These are phyloP conservation scores for Tangara arthus DNA, from an alignment of 2,797 vertebrate species.

Conservation along the genomic window DNA sequence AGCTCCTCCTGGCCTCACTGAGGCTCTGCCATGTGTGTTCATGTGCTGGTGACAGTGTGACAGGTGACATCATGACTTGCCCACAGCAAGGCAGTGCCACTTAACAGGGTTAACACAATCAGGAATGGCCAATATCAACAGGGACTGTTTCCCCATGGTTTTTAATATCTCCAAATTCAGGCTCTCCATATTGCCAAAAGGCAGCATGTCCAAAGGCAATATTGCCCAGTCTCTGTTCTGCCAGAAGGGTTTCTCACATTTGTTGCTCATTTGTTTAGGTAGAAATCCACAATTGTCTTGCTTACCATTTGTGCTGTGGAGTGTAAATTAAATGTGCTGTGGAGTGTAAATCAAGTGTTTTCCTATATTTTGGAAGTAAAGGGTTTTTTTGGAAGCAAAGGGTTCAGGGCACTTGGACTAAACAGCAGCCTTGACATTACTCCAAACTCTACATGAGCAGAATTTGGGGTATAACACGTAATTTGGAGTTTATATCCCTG, in stretches of 20 bases:
- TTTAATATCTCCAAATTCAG: background rate
- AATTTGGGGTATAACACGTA: fast-evolving
- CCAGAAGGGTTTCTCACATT: background rate
- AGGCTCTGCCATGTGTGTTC: background rate
- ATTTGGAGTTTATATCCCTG: background rate
- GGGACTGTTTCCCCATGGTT: background rate
- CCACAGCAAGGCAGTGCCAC: background rate
- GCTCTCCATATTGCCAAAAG: background rate
- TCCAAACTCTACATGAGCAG: background rate
- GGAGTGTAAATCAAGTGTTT: background rate
- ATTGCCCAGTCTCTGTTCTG: background rate
- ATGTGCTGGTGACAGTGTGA: background rate
- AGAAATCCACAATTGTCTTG: background rate
- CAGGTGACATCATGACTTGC: background rate
- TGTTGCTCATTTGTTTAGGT: background rate
- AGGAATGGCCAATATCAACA: background rate
- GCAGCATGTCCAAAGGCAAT: background rate
- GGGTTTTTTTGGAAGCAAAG: background rate
- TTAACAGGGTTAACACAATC: background rate
- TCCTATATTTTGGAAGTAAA: background rate
- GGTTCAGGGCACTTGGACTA: background rate
- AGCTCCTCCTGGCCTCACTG: background rate
- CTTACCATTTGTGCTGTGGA: background rate
- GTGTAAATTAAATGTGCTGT: background rate
- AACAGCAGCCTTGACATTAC: background rate